Base-by-base conservation (phyloP, 2,888 invertebrate species). In the Polymixis lichenea region DNA sequence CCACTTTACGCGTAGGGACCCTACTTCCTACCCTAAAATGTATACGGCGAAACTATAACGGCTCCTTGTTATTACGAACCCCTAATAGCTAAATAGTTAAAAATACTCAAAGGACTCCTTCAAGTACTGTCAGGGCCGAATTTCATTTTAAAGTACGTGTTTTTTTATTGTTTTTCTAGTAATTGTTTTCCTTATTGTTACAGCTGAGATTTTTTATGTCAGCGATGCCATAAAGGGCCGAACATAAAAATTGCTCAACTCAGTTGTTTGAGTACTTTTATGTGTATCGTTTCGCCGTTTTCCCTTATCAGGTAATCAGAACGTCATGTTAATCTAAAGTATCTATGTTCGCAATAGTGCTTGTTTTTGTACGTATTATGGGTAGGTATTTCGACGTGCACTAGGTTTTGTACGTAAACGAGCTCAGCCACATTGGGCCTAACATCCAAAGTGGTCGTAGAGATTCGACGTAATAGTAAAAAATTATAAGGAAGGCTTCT, bases 281-380 rank as follows among this genome's bases (percentile, higher is more conserved):
- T 53, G 9, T 22, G 43, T 56, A 53, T 75, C 51, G 60, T 49
- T 66, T 60, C 19, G 28, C 49, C 13, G 28, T 60, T 76, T 38
- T 46, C n/a, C 9, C 61, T 65, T 69, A 80, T 82, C 77, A 68
- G 51, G 60, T 68, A 82, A 82, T 72, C 46, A 72, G 51, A 55
- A 67, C 38, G 46, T 56, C 72, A 69, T 65, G 72, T 55, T 66
- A 69, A 72, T 82, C 77, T 82, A 72, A 72, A 81, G 72, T 72
- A 56, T 15, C 17, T 19, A 15, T 65, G 22, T 32, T 56, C 13
- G 51, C n/a, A 62, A 67, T 62, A 67, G 28, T 53, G 55, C 7
- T 22, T 60, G 25, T 17, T 56, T 70, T 1, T 51, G 46, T 65
- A 32, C 60, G 19, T 5, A 53, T 55, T 64, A 8, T 22, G 22